A percentile compares a stretch with the other conserved stretches of the same genome.
Conservation (phyloP, 2,888 invertebrate species). For the Dolichomitus sp. region DNA sequence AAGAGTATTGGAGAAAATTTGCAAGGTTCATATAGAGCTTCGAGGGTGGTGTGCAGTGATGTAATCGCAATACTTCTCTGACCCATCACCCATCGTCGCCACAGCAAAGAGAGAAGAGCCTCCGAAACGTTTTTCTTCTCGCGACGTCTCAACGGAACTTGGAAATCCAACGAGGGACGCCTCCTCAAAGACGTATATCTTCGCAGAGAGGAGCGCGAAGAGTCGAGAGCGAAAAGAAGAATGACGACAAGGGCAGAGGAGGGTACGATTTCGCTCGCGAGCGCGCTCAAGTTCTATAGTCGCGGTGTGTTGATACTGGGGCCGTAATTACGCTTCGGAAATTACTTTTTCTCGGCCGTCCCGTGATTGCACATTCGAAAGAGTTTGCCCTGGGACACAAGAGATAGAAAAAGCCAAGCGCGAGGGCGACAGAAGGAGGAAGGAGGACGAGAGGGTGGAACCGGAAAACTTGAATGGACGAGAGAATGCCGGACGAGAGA, state of each 20-base stretch:
- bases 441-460: constrained; percentile 29
- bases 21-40: background rate
- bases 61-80: constrained; percentile 22
- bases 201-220: constrained; percentile 6
- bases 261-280: constrained; percentile 22
- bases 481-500: constrained; percentile 57
- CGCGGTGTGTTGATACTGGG: constrained; percentile 67
- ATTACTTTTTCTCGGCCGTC: constrained; percentile 71
- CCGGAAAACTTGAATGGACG: constrained; percentile 67
- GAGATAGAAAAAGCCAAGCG: constrained; percentile 24
- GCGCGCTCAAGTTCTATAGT: constrained; percentile 52
- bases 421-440: background rate
- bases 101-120: background rate
- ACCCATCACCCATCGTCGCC: constrained; percentile 9
- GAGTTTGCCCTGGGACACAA: constrained; percentile 63
- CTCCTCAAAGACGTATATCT: constrained; percentile 18
- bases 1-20: constrained; percentile 23
- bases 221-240: constrained; percentile 26
- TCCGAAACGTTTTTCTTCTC: background rate
- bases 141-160: constrained; percentile 16
- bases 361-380: constrained; percentile 71
- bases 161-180: background rate
- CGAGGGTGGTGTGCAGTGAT: background rate
- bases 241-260: background rate
- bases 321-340: constrained; percentile 71